Percentiles rank a stretch among this genome's conserved stretches.
Conservation (phyloP, 2,797 vertebrate genomes). For the Microcaecilia unicolor region DNA sequence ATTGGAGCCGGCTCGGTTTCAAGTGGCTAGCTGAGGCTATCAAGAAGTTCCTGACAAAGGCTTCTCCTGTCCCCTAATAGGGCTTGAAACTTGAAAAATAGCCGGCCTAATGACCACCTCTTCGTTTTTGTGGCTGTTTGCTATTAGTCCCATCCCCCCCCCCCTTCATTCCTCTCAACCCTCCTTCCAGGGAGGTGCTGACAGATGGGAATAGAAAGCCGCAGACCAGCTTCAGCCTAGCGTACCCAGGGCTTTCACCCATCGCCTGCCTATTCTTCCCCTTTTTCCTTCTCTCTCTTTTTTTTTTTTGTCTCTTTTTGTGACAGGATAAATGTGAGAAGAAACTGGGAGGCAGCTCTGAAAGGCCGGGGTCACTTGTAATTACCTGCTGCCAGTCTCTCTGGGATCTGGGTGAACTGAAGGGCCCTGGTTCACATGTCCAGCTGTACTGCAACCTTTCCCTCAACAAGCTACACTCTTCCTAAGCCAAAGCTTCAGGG, state of each 20-base stretch:
- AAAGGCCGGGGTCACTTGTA: constrained; percentile 61
- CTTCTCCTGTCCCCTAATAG: constrained; percentile 54
- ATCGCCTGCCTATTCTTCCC: constrained; percentile 3
- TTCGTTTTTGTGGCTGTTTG: constrained; percentile 57
- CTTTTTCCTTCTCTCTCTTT: too few species aligned
- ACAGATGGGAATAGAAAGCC: constrained; percentile 71
- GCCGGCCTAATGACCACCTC: constrained; percentile 73
- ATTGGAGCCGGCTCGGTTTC: constrained; percentile 63
- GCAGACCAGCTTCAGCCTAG: constrained; percentile 65
- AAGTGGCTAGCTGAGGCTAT: constrained; percentile 73
- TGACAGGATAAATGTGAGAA: constrained; percentile 65
- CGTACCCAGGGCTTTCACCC: constrained; percentile 62
- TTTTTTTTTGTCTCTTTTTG: constrained; percentile 63
- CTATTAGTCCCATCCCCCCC: constrained; percentile 66
- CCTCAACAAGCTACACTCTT: too few species aligned
- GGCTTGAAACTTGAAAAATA: constrained; percentile 62
- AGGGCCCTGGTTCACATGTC: too few species aligned
- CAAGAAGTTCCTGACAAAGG: constrained; percentile 54
- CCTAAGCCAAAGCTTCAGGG: too few species aligned
- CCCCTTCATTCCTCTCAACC: constrained; percentile 52
- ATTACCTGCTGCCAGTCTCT: constrained; percentile 48
- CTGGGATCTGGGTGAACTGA: too few species aligned
- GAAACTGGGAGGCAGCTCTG: constrained; percentile 76
- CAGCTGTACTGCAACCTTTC: too few species aligned
- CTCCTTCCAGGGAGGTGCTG: constrained; percentile 66